phyloP scores from a whole-genome alignment of 2,797 vertebrate species.

The Antrozous pallidus region DNA sequence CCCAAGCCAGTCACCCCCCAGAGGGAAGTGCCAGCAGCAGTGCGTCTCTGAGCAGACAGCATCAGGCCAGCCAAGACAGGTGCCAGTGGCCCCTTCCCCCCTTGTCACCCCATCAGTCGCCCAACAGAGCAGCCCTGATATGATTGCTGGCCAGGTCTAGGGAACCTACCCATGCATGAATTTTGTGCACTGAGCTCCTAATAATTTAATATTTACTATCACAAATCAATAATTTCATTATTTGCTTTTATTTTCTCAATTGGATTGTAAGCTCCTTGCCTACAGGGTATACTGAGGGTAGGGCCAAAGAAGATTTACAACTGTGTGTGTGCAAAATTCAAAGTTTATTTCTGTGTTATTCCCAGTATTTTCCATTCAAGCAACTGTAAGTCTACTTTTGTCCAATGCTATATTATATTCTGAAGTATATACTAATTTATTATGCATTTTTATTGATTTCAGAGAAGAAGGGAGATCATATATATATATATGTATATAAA shows the following conservation, averaged over 20 bases:
- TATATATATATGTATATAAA: too few relatives aligned
- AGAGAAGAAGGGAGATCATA: too few relatives aligned
- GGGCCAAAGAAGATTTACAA: neutral
- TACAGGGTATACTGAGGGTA: neutral
- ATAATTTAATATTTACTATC: neutral
- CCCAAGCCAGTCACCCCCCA: too few relatives aligned
- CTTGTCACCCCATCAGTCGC: too few relatives aligned
- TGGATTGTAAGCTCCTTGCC: neutral
- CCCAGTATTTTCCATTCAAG: neutral
- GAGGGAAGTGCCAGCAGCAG: too few relatives aligned
- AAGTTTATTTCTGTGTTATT: neutral
- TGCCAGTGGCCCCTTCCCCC: too few relatives aligned
- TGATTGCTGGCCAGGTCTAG: too few relatives aligned
- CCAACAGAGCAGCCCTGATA: too few relatives aligned
- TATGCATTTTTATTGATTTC: neutral
- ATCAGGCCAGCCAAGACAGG: too few relatives aligned
- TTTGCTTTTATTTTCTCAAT: neutral
- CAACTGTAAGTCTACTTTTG: neutral
- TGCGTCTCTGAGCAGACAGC: too few relatives aligned
- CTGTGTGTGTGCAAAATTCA: neutral
- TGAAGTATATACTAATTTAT: neutral
- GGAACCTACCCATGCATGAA: too few relatives aligned
- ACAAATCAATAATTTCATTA: neutral
- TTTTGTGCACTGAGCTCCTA: neutral
- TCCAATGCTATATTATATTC: neutral